Evolutionary conservation across 2,113 vertebrate species (phyloP), one percentile per base, ranked within the genome.

Genomic region (Planiliza haematocheilus): DNA sequence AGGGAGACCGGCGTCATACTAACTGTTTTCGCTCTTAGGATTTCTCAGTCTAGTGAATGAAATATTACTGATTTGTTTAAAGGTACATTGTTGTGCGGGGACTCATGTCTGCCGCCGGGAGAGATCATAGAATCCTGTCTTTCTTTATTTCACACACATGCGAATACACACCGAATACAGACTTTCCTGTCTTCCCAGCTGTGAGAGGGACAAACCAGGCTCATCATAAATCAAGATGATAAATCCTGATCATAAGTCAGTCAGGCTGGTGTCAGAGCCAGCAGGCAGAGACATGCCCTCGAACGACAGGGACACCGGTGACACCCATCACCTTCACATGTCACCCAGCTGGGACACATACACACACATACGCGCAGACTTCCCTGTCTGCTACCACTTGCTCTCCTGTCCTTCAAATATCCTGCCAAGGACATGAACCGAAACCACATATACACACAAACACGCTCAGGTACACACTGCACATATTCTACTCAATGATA

Each of bases 161-260:
- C 18, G 45, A 38, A 73, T 46, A 55, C 20, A 49, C 11, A 42
- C 20, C n/a, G 21, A 43, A 56, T 61, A 49, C 50, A 50, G 53
- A 74, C 60, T 64, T 58, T 17, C 18, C n/a, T 46, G 38, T 70
- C 57, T 66, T 57, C 58, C 65, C 55, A 61, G 48, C 51, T 74
- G 76, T 16, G 59, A 77, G 71, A 74, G 70, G 77, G 71, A 81
- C 65, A 73, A 74, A 83, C 72, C 68, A 18, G 68, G 56, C 68
- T 77, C 82, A 70, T 85, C 85, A 91, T 91, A 87, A 91, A 91
- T 91, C 91, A 91, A 82, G 66, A 85, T 79, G 86, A 91, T 91
- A 74, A 90, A 90, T 89, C 87, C 77, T 78, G 87, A 89, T 88
- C 87, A 89, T 87, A 82, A 89, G 87, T 93, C 91, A 91, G 86